Evolutionary conservation across 2,113 vertebrate species (phyloP).

Genomic region (Spheniscus mendiculus): DNA sequence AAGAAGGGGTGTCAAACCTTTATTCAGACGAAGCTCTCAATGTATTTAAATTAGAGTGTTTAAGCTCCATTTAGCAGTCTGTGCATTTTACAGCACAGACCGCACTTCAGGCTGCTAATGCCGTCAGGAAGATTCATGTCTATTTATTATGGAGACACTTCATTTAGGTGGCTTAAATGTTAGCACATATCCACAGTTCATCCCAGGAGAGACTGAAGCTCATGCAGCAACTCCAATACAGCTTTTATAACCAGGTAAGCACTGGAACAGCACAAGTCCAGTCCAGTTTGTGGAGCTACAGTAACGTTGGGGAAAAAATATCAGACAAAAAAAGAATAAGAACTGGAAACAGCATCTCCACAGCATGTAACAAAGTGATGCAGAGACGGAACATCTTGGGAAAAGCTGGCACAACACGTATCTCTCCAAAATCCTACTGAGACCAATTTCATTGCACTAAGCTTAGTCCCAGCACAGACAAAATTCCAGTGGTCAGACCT

Average conservation of each 20-base stretch:
- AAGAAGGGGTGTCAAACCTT: background rate
- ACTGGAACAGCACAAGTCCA: background rate
- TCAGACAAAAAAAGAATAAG: background rate
- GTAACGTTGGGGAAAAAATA: background rate
- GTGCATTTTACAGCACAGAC: background rate
- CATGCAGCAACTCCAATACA: background rate
- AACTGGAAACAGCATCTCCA: background rate
- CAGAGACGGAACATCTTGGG: background rate
- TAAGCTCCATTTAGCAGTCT: background rate
- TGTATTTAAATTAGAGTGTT: background rate
- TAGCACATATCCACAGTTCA: background rate
- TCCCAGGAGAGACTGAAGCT: background rate
- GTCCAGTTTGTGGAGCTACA: background rate
- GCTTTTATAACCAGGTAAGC: background rate
- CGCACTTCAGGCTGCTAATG: background rate
- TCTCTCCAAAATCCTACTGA: background rate
- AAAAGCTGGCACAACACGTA: background rate
- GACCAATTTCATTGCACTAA: background rate
- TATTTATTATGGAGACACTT: background rate
- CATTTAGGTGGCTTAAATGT: background rate
- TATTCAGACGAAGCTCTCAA: background rate
- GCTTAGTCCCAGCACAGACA: background rate
- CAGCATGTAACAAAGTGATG: background rate
- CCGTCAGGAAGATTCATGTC: background rate
- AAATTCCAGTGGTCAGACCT: background rate